phyloP scores from a whole-genome alignment of 2,888 invertebrate genomes.

The Eucera pruinosa region DNA sequence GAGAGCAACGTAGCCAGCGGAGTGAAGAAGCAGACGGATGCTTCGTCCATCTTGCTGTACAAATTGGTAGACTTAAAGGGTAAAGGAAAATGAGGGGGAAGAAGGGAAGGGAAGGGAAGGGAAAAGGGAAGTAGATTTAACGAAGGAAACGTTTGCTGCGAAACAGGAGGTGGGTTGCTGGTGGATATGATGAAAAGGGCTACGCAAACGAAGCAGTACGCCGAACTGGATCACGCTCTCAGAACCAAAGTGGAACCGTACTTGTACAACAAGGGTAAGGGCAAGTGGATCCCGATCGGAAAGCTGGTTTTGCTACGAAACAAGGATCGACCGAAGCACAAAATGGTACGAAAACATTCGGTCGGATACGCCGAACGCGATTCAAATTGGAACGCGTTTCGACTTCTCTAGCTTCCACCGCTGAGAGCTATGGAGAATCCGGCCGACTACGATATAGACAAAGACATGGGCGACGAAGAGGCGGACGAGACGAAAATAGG shows the following conservation, averaged over 20 bases:
- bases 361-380: too few relatives aligned
- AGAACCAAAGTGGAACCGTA: conserved; percentile 96
- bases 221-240: conserved; percentile 96
- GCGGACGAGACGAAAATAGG: conserved; percentile 81
- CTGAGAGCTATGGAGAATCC: conserved; percentile 93
- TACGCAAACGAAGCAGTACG: conserved; percentile 94
- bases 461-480: conserved; percentile 87
- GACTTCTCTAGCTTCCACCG: conserved; percentile 91
- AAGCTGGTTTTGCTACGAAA: conserved; percentile 95
- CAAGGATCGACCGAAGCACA: conserved; percentile 92
- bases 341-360: conserved; percentile 86
- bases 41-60: conserved; percentile 93
- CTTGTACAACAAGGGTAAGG: conserved; percentile 96
- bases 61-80: conserved; percentile 96
- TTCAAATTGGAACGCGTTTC: too few relatives aligned
- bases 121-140: not conserved
- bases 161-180: conserved; percentile 93
- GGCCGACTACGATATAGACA: conserved; percentile 93
- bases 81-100: conserved; percentile 75
- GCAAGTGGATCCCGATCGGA: conserved; percentile 95
- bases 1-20: conserved; percentile 96
- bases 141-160: not conserved
- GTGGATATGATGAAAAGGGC: conserved; percentile 97
- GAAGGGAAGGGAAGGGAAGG: not conserved
- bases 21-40: conserved; percentile 97